Percentiles rank a stretch among this genome's conserved stretches.
phyloP scores from a whole-genome alignment of 2,888 invertebrate genomes.

The Punctoribates punctum region DNA sequence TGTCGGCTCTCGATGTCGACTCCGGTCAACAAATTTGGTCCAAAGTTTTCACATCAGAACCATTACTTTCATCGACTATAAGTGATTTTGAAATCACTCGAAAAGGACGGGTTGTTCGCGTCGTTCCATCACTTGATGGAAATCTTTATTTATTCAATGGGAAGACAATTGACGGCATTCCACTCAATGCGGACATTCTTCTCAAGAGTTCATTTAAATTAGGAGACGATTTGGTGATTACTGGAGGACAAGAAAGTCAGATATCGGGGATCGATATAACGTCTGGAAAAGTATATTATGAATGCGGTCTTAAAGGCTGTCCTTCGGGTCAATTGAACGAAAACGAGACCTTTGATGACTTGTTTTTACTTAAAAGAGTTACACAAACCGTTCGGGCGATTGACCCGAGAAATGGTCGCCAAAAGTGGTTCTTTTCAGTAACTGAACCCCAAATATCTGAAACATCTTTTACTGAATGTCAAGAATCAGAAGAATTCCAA shows the following conservation, averaged over 20 bases:
- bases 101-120: conserved; percentile 76
- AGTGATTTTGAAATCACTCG: conserved; percentile 78
- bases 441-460: conserved; percentile 59
- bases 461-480: conserved; percentile 41
- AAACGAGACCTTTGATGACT: conserved; percentile 54
- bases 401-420: conserved; percentile 76
- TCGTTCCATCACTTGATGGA: conserved; percentile 90
- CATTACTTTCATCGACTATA: conserved; percentile 78
- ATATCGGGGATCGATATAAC: conserved; percentile 78
- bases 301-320: conserved; percentile 71
- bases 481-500: conserved; percentile 18
- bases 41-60: conserved; percentile 67
- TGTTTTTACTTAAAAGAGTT: conserved; percentile 74
- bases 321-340: conserved; percentile 58
- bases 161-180: conserved; percentile 76
- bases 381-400: conserved; percentile 85
- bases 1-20: conserved; percentile 73
- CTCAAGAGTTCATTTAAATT: conserved; percentile 76
- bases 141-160: conserved; percentile 88
- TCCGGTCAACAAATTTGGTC: conserved; percentile 70
- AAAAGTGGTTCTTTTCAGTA: conserved; percentile 97
- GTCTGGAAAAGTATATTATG: conserved; percentile 67
- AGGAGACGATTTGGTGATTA: conserved; percentile 56
- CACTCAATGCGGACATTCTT: conserved; percentile 78
- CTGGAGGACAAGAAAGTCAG: conserved; percentile 75